Evolutionary conservation across 2,888 invertebrate species (phyloP).

Genomic region (Drosophila peninsularis): DNA sequence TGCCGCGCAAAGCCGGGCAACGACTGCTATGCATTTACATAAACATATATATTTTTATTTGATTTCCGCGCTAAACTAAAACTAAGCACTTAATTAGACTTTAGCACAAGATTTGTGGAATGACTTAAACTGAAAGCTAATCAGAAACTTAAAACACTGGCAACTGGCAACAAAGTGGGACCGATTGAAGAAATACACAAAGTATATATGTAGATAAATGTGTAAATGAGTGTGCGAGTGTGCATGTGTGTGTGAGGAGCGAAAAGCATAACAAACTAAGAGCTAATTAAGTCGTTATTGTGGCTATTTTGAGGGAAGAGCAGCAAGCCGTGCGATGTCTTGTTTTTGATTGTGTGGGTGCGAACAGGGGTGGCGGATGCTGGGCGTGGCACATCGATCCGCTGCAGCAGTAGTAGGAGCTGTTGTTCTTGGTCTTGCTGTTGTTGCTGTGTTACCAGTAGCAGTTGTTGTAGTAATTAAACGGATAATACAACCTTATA

Average conservation of each 20-base stretch:
- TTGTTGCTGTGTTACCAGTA: slow-evolving; percentile 70
- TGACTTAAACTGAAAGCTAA: slow-evolving; percentile 43
- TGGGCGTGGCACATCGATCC: slow-evolving; percentile 39
- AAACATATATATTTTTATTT: slow-evolving; percentile 20
- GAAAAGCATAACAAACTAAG: slow-evolving; percentile 30
- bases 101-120: slow-evolving; percentile 56
- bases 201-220: slow-evolving; percentile 7
- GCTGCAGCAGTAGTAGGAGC: slow-evolving; percentile 12
- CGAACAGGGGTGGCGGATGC: neutral
- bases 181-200: slow-evolving; percentile 14
- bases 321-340: slow-evolving; percentile 20
- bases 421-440: slow-evolving; percentile 30
- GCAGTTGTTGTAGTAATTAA: slow-evolving; percentile 84
- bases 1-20: slow-evolving; percentile 11
- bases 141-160: slow-evolving; percentile 38
- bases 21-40: slow-evolving; percentile 26
- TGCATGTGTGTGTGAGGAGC: slow-evolving; percentile 4
- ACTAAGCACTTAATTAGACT: slow-evolving; percentile 60
- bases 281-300: slow-evolving; percentile 41
- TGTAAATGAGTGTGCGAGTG: slow-evolving; percentile 10
- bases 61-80: slow-evolving; percentile 43
- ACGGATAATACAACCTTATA: slow-evolving; percentile 84
- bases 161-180: slow-evolving; percentile 50
- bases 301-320: slow-evolving; percentile 6
- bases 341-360: slow-evolving; percentile 1